A percentile compares a stretch with the other conserved stretches of the same genome.
phyloP scores from a whole-genome alignment of 2,113 vertebrate genomes.

The Gnathonemus echidnorhynchus region DNA sequence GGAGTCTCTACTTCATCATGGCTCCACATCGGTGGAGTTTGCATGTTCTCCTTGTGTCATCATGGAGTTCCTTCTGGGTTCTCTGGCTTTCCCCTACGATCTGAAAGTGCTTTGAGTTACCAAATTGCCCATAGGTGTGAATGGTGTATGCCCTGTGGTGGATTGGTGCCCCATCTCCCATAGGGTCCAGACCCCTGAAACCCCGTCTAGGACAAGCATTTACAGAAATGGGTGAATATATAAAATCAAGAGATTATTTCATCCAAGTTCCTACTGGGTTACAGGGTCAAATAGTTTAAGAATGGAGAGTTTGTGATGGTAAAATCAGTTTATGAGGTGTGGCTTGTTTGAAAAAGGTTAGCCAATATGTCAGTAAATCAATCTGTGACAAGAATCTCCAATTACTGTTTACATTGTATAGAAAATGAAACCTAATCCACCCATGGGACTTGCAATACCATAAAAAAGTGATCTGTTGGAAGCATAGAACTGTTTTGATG shows the following conservation, averaged over 20 bases:
- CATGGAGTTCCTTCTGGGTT: no score
- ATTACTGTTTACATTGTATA: background rate
- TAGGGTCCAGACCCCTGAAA: background rate
- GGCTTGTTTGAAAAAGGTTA: background rate
- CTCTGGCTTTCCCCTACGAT: no score
- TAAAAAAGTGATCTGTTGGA: background rate
- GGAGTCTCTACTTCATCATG: no score
- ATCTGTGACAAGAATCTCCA: background rate
- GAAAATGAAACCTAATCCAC: background rate
- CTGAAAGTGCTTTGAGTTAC: background rate
- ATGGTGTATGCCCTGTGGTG: background rate
- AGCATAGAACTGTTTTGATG: background rate
- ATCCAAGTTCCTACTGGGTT: background rate
- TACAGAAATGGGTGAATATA: background rate
- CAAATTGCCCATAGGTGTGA: background rate
- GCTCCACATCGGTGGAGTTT: no score
- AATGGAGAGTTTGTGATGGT: background rate
- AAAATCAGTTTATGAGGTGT: background rate
- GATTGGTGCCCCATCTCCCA: background rate
- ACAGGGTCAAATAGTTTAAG: background rate
- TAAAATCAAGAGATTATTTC: background rate
- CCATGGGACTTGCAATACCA: background rate
- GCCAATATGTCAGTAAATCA: background rate
- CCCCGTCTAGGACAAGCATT: background rate
- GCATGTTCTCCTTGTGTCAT: no score